Evolutionary conservation across 2,888 invertebrate genomes (phyloP), one percentile per base, ranked within the genome.

Genomic region (Psylliodes chrysocephalus): DNA sequence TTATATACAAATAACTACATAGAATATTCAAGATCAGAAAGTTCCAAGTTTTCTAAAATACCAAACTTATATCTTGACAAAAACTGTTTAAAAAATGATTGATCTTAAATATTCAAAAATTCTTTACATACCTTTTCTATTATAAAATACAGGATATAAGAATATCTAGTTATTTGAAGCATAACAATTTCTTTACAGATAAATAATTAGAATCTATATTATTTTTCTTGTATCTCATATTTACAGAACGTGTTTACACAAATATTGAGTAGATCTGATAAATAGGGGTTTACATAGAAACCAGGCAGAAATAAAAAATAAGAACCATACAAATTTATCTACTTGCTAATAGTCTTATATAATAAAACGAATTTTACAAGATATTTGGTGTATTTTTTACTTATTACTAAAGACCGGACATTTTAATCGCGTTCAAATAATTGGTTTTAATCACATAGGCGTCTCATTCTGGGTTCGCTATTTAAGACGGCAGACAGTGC

Each of bases 311-410:
- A 55, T 19, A 5, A 42, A 42, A 2, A 38, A 38, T 8, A 14
- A 42, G 7, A 42, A 42, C 30, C 33, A 42, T 46, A 46, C 33
- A 55, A 55, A 30, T 42, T 54, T 54, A 55, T 33, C 18, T 55
- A 55, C 33, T 55, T 46, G 55, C 55, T 55, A 14, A 46, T 55
- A 55, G 55, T 42, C 44, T 55, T 28, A 8, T 44, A n/a, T 8
- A 44, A 46, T 44, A 18, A 44, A 55, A 55, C 30, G 54, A 42
- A 54, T 55, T 55, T 55, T 55, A 38, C 44, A 55, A 44, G 18
- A 33, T 12, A 12, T 25, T 10, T 62, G n/a, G 8, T 62, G 19
- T 62, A 6, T 38, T 25, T n/a, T n/a, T n/a, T n/a, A n/a, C n/a
- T n/a, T n/a, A n/a, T n/a, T n/a, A n/a, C n/a, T n/a, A n/a, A n/a